phyloP scores from a whole-genome alignment of 2,797 vertebrate species.

The Falco novaeseelandiae region DNA sequence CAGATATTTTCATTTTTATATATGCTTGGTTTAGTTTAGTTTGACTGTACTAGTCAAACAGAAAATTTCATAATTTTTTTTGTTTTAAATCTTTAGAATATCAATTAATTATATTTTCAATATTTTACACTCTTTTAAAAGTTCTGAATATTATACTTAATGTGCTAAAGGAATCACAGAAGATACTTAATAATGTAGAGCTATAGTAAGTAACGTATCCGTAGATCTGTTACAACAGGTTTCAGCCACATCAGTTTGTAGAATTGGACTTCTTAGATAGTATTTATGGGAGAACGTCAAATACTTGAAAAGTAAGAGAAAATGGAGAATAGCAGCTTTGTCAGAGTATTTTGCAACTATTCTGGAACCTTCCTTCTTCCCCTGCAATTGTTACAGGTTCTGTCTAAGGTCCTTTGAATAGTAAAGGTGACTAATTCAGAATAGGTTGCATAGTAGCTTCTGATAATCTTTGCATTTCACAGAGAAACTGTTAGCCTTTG shows the following conservation, averaged over 20 bases:
- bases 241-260: neutral
- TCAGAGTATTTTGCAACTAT: neutral
- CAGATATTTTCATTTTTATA: neutral
- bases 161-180: neutral
- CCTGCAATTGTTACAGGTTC: neutral
- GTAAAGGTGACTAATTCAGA: neutral
- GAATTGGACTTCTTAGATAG: neutral
- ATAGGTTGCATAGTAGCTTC: neutral
- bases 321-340: neutral
- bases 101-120: neutral
- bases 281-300: neutral
- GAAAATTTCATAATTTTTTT: neutral
- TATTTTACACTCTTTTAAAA: neutral
- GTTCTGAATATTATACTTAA: neutral
- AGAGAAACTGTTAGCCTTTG: neutral
- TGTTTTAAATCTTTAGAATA: neutral
- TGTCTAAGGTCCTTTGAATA: neutral
- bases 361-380: neutral
- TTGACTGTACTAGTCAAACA: neutral
- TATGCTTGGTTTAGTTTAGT: neutral
- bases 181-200: neutral
- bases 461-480: neutral
- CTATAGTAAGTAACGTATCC: neutral
- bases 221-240: neutral
- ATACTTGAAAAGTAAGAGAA: neutral